phyloP scores from a whole-genome alignment of 2,113 vertebrate species.

The Triplophysa siluroides region DNA sequence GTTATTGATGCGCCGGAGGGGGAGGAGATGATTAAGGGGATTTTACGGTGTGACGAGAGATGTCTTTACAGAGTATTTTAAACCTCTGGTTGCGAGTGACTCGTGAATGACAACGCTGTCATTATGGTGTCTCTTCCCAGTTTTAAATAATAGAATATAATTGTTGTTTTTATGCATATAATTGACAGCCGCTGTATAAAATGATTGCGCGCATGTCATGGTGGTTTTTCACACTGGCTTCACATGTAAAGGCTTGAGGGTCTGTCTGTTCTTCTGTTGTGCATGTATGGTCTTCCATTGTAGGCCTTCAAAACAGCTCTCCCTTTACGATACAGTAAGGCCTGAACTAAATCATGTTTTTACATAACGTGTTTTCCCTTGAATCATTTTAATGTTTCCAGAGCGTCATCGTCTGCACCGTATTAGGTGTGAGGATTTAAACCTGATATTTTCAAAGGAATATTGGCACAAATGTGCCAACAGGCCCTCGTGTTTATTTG shows the following conservation, averaged over 20 bases:
- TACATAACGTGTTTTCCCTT: not conserved
- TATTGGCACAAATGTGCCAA: constrained; percentile 57
- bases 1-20: constrained; percentile 56
- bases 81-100: not conserved
- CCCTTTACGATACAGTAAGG: constrained; percentile 30
- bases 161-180: not conserved
- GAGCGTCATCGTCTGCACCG: constrained; percentile 55
- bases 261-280: not conserved
- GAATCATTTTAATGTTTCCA: not conserved
- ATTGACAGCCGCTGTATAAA: not conserved
- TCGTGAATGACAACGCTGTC: not conserved
- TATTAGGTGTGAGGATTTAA: constrained; percentile 48
- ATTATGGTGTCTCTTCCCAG: not conserved
- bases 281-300: constrained; percentile 23
- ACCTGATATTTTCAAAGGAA: constrained; percentile 67
- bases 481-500: constrained; percentile 61
- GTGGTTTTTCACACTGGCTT: not conserved
- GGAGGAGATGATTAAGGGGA: constrained; percentile 50
- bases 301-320: constrained; percentile 23
- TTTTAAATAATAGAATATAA: not conserved
- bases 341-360: not conserved
- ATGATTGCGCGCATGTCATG: not conserved
- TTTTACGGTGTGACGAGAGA: constrained; percentile 2
- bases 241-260: not conserved
- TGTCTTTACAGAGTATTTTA: not conserved